Base-by-base conservation (phyloP, 2,113 vertebrate genomes). In the Centrocercus urophasianus region DNA sequence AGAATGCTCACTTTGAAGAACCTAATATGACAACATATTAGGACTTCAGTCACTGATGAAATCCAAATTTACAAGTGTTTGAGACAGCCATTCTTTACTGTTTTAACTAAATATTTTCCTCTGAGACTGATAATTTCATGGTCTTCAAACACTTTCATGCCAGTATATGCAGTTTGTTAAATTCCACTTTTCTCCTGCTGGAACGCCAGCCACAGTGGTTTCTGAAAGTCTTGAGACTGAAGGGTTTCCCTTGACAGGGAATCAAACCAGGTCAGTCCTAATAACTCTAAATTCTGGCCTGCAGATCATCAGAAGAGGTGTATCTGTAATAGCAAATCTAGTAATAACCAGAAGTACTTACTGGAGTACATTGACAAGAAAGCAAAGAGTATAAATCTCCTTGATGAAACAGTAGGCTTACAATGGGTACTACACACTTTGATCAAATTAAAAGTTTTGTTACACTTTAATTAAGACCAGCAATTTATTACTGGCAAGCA, bases 391-490 rank as follows among this genome's bases (percentile, higher is more conserved):
- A 32, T 86, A 90, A 94, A 96, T 83, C 73, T 93, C 54, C 20
- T 48, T 72, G 73, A 60, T 0, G 5, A 89, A 94, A 91, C 76
- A 72, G 48, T 93, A 96, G 83, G 43, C 57, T 95, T 92, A 78
- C 30, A 86, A 64, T 86, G 83, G 78, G 84, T 81, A 67, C 48
- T 92, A 74, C 32, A 22, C 3, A 28, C 87, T 83, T 91, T 89
- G 83, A 94, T 86, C 52, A 86, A 94, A 95, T 92, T 93, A 87
- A 74, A 83, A 30, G 10, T 74, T 93, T 95, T 89, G 92, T 91
- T 96, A 61, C 70, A 64, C 47, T 89, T 82, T 83, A 91, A 91
- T 93, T 93, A 93, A 95, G 71, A 88, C 34, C 52, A 91, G 56
- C 20, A 93, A 83, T 95, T 95, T 83, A 89, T 0, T 27, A 93